phyloP scores from a whole-genome alignment of 2,888 invertebrate genomes.

The Mimumesa dahlbomi region DNA sequence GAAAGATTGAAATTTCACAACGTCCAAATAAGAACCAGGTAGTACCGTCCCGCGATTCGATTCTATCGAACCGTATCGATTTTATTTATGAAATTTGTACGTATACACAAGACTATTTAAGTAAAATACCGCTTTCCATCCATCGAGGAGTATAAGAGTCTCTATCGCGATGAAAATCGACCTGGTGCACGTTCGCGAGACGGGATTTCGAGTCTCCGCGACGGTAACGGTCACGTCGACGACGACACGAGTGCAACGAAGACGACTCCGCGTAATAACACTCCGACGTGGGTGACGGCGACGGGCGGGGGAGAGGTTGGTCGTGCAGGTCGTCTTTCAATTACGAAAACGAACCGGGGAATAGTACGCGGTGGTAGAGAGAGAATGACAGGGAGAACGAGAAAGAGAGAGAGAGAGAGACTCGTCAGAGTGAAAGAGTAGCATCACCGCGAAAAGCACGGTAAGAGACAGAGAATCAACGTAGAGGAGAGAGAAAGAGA shows the following conservation, averaged over 20 bases:
- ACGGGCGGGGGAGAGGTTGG: neutral
- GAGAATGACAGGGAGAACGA: slow-evolving; percentile 31
- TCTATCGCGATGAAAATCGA: too few species aligned
- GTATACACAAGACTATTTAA: too few species aligned
- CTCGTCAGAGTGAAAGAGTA: slow-evolving; percentile 19
- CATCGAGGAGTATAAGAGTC: too few species aligned
- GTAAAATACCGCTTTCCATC: too few species aligned
- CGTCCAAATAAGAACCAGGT: too few species aligned
- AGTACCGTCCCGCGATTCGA: too few species aligned
- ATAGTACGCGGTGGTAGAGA: slow-evolving; percentile 18
- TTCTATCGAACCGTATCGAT: too few species aligned
- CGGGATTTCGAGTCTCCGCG: neutral
- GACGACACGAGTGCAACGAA: slow-evolving; percentile 19
- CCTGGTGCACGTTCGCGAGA: neutral
- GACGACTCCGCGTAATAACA: slow-evolving; percentile 39
- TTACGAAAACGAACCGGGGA: slow-evolving; percentile 57
- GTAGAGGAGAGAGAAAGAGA: slow-evolving; percentile 23
- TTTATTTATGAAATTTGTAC: too few species aligned
- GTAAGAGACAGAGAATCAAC: neutral
- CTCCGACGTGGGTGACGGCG: slow-evolving; percentile 18
- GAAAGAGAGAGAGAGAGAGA: slow-evolving; percentile 30
- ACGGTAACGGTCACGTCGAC: slow-evolving; percentile 10
- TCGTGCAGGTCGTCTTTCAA: slow-evolving; percentile 54
- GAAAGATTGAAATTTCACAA: too few species aligned
- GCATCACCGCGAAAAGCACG: neutral